Evolutionary conservation across 2,797 vertebrate genomes (phyloP), one percentile per base, ranked within the genome.

Genomic region (Tenualosa thibaudeaui): DNA sequence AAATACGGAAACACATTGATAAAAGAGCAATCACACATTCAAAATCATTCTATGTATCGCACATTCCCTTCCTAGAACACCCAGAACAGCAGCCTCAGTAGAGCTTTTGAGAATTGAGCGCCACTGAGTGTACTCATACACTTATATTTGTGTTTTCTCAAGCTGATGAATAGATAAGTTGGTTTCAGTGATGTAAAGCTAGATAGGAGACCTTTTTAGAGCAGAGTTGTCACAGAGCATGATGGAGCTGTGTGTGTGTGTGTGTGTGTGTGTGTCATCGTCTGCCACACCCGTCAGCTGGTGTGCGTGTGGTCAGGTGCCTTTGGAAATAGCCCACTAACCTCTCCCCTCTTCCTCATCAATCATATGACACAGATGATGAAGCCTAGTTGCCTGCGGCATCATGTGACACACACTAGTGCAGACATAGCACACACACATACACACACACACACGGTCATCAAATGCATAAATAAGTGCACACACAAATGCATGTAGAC

Each of bases 281-380:
- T 53, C 17, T 54, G 56, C 89, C 90, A 89, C 83, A 83, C 86
- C 92, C 91, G 89, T 88, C 87, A 82, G 86, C 90, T 89, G 87
- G 84, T 51, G 88, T 84, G 5, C 54, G 62, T 87, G 89, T 89
- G 89, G 91, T 85, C 89, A 91, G 92, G 92, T 93, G 93, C 86
- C 78, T 81, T 81, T 86, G 87, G 87, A 88, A 91, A 89, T 91
- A 93, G 93, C 90, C 90, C 90, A 89, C 86, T 94, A 95, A 95
- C 96, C 96, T 96, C 96, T 96, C 92, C 95, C 96, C 95, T 89
- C 87, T 89, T 86, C 93, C 88, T 92, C 94, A 97, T 97, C 95
- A 95, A 96, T 97, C 96, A 96, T 93, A 93, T 95, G 96, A 95
- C 95, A 94, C 87, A 90, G 91, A 91, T 88, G 93, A 92, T 93